Evolutionary conservation across 1,140 invertebrate species (phyloP), one percentile per base, ranked within the genome.

Genomic region (Bilobella aurantiaca): DNA sequence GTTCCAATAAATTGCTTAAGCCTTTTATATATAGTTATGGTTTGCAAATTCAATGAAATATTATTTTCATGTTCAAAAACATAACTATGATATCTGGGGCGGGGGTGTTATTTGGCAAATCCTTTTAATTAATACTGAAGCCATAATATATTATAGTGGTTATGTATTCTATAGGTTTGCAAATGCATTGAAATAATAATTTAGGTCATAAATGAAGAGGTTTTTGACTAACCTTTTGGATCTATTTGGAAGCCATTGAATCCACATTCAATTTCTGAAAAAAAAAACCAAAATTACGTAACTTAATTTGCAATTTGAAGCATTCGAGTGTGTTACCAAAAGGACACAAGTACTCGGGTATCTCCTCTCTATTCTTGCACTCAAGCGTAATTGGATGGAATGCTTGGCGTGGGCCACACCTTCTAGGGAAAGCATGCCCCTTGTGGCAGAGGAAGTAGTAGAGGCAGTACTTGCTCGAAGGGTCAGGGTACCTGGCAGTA

Each of bases 391-490:
- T 30, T 1, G 71, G 71, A 49, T 72, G 71, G 62, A 72, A 72
- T 0, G 68, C 71, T 5, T 8, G n/a, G 2, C 63, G 2, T 8
- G 64, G 28, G 28, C 28, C 49, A 64, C 71, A 72, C 46, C 25
- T 37, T 28, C 34, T 27, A 8, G 60, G 62, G 21, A 66, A 68
- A 0, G 71, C 71, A 47, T 56, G 62, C 29, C 62, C 64, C 30
- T 63, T 58, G 46, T 72, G 71, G 53, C 71, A 72, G 8, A 72
- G 30, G 29, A 65, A 72, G 29, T 72, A 72, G 37, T 60, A 32
- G 21, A 28, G 63, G 32, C 71, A 72, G n/a, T 28, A 65, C 8
- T 64, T 58, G 29, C 63, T 58, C 3, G 23, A 18, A 1, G 56
- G 37, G 37, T 67, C 60, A 1, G 65, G 31, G 37, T 70, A 70